phyloP scores from a whole-genome alignment of 1,140 invertebrate species.

The Brachionus sp. region DNA sequence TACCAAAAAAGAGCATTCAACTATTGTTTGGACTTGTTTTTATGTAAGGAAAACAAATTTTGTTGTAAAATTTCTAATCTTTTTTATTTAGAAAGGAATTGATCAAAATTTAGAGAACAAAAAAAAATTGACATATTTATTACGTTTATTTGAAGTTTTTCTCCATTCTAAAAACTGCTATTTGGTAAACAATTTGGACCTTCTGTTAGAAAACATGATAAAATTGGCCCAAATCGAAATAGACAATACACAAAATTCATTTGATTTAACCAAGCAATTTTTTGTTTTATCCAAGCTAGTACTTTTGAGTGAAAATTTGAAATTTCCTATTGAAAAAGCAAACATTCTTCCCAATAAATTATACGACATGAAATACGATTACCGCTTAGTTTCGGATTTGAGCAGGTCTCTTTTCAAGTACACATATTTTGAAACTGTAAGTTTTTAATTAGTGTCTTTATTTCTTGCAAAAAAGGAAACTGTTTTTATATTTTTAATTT shows the following conservation, averaged over 20 bases:
- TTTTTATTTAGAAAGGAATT: conserved; percentile 20
- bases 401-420: conserved; percentile 46
- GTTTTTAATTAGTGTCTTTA: not conserved
- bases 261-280: not conserved
- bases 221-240: not conserved
- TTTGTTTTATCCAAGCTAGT: not conserved
- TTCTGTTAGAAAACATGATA: not conserved
- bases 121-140: not conserved
- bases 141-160: not conserved
- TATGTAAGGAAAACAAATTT: conserved; percentile 32
- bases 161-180: not conserved
- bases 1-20: conserved; percentile 44
- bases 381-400: conserved; percentile 45
- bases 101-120: not conserved
- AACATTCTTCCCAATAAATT: conserved; percentile 22
- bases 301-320: not conserved
- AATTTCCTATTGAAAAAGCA: conserved; percentile 17
- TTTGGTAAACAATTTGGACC: conserved; percentile 16
- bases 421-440: conserved; percentile 40
- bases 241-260: not conserved
- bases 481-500: too few relatives aligned
- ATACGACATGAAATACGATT: conserved; percentile 34
- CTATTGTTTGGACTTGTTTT: conserved; percentile 47
- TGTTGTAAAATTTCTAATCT: not conserved
- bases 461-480: too few relatives aligned